These are phyloP conservation scores for Podabrus alpinus DNA, from an alignment of 2,888 invertebrate genomes.

Conservation along the genomic window DNA sequence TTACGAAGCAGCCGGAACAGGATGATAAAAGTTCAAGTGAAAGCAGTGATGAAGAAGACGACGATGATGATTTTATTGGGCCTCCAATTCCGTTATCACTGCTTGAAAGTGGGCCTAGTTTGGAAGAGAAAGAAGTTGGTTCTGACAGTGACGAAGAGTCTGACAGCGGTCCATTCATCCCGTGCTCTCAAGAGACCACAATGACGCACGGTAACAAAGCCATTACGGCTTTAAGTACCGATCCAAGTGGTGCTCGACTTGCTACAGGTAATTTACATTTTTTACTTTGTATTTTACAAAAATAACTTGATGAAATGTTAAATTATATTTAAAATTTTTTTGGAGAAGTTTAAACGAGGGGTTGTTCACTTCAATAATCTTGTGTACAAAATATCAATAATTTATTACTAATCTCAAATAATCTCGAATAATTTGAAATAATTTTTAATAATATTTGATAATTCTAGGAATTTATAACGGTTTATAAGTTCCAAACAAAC, in stretches of 20 bases:
- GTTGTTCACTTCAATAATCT: too few relatives aligned
- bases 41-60: constrained; percentile 46
- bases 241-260: constrained; percentile 89
- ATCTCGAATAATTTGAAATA: too few relatives aligned
- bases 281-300: neutral
- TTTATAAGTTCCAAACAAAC: too few relatives aligned
- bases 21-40: constrained; percentile 23
- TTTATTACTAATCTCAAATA: too few relatives aligned
- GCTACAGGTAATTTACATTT: constrained; percentile 49
- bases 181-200: constrained; percentile 75
- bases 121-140: constrained; percentile 45
- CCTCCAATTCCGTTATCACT: constrained; percentile 59
- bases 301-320: too few relatives aligned
- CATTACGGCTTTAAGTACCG: constrained; percentile 86
- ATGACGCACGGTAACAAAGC: constrained; percentile 91
- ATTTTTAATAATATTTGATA: too few relatives aligned
- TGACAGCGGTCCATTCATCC: constrained; percentile 65
- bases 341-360: too few relatives aligned
- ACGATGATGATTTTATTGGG: constrained; percentile 63
- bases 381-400: too few relatives aligned
- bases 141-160: constrained; percentile 43
- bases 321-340: too few relatives aligned
- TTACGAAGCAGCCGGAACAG: constrained; percentile 55
- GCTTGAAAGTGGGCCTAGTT: neutral
- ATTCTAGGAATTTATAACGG: too few relatives aligned